These are phyloP conservation scores for Urocitellus parryii DNA, from an alignment of 2,113 vertebrate genomes.

Conservation along the genomic window DNA sequence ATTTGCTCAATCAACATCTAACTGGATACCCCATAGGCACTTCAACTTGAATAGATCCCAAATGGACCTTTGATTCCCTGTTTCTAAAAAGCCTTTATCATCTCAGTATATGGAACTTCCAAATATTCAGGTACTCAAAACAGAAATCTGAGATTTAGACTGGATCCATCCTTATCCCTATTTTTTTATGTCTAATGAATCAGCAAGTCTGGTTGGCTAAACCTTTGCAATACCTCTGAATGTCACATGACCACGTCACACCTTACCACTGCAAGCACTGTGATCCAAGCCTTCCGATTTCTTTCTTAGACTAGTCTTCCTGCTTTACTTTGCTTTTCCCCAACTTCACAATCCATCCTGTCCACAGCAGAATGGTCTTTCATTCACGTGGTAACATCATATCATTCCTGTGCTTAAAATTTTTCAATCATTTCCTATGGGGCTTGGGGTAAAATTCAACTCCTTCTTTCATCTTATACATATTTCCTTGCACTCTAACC, in stretches of 20 bases:
- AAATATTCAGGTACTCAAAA: not conserved
- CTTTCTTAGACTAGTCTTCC: not conserved
- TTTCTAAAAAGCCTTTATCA: not conserved
- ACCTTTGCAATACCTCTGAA: not conserved
- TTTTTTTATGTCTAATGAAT: not conserved
- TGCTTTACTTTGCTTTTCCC: not conserved
- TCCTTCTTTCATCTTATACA: not conserved
- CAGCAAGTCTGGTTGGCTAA: not conserved
- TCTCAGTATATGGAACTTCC: not conserved
- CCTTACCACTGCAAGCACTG: not conserved
- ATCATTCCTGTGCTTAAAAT: not conserved
- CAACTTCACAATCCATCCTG: not conserved
- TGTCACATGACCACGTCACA: not conserved
- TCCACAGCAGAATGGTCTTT: not conserved
- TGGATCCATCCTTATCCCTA: not conserved
- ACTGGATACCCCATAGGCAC: not conserved
- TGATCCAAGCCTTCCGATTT: not conserved
- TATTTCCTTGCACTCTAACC: not conserved
- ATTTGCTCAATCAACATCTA: not conserved
- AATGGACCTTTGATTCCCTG: not conserved
- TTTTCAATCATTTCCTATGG: not conserved
- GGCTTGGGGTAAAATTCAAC: not conserved
- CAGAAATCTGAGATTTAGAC: not conserved
- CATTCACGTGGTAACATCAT: not conserved
- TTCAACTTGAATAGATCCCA: not conserved